Conservation (phyloP, 2,888 invertebrate genomes). For the Ormia ochracea region DNA sequence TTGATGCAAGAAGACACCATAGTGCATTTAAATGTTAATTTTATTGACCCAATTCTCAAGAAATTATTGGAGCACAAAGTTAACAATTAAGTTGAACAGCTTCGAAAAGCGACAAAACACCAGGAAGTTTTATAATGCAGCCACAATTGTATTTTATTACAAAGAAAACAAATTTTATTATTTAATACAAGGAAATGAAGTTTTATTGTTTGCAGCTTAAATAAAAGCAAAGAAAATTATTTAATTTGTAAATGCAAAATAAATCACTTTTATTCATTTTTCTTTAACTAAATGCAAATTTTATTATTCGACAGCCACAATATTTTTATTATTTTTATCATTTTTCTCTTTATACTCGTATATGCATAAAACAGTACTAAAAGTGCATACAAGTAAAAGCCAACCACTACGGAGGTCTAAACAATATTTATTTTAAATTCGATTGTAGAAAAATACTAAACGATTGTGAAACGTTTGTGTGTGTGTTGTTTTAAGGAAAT, state of each 20-base stretch:
- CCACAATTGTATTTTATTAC: conserved; percentile 20
- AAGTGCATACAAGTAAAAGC: neutral
- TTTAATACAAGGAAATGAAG: conserved; percentile 50
- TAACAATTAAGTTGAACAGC: neutral
- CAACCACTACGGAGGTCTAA: neutral
- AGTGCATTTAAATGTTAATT: conserved; percentile 59
- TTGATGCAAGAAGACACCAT: conserved; percentile 42
- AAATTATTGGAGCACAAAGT: conserved; percentile 55
- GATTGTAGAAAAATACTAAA: neutral
- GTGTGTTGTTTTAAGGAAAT: conserved; percentile 41
- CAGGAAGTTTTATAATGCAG: conserved; percentile 40
- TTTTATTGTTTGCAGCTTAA: neutral
- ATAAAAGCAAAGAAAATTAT: conserved; percentile 41
- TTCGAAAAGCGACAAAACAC: conserved; percentile 3
- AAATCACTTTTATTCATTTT: conserved; percentile 39
- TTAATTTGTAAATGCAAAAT: conserved; percentile 23
- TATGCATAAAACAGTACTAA: neutral
- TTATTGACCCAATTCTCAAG: conserved; percentile 62
- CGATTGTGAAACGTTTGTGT: conserved; percentile 12
- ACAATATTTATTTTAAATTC: conserved; percentile 21
- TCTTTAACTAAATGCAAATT: conserved; percentile 51
- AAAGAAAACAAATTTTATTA: conserved; percentile 8
- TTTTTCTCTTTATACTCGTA: neutral
- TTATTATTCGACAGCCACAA: conserved; percentile 19
- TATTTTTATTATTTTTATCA: conserved; percentile 28